Percentiles rank a stretch among this genome's conserved stretches.
Evolutionary conservation across 2,113 vertebrate species (phyloP).

Genomic region (cattle (Bos taurus)): DNA sequence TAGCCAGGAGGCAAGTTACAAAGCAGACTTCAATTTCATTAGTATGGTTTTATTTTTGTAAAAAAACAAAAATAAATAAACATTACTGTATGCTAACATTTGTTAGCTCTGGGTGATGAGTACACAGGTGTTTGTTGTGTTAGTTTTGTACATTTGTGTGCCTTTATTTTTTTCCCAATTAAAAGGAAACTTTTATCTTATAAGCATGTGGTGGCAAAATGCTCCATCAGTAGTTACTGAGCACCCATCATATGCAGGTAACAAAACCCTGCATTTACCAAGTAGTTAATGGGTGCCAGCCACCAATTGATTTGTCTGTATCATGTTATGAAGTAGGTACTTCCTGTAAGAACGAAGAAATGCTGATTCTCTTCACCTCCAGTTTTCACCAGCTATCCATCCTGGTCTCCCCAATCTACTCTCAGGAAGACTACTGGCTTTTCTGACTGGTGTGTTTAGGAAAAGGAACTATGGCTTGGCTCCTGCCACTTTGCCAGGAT

Average conservation of each 20-base stretch:
- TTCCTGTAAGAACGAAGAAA: background rate
- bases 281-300: background rate
- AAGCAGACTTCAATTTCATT: constrained; percentile 8
- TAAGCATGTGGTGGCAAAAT: background rate
- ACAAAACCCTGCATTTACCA: background rate
- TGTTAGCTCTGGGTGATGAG: background rate
- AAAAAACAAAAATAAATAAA: background rate
- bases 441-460: background rate
- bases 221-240: background rate
- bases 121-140: background rate
- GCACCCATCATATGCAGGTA: background rate
- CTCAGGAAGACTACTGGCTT: background rate
- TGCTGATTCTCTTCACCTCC: background rate
- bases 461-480: background rate
- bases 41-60: constrained; percentile 13
- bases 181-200: background rate
- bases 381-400: background rate
- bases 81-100: background rate
- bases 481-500: background rate
- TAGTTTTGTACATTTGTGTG: background rate
- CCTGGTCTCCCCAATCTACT: background rate
- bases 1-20: background rate
- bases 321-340: background rate
- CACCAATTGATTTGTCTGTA: background rate
- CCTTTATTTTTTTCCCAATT: background rate